These are phyloP conservation scores for Talpa occidentalis DNA, from an alignment of 2,113 vertebrate species.

Conservation along the genomic window DNA sequence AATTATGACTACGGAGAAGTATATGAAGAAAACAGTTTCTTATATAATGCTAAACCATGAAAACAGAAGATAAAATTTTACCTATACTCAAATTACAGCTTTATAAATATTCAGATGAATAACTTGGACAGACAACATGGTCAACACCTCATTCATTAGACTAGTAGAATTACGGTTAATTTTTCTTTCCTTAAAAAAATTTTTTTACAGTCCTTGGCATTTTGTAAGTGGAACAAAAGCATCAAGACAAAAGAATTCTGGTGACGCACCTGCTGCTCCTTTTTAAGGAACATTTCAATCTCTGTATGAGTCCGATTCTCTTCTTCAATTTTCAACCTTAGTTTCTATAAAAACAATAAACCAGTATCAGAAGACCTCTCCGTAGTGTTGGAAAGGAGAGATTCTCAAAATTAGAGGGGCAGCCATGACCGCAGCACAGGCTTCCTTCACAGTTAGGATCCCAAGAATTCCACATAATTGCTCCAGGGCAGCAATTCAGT, in stretches of 20 bases:
- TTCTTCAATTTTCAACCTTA: conserved; percentile 84
- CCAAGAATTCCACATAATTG: not conserved
- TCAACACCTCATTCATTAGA: not conserved
- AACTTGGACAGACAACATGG: not conserved
- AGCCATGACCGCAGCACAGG: not conserved
- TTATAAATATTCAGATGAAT: conserved; percentile 3
- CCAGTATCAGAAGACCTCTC: fast-evolving
- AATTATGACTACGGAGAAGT: conserved; percentile 21
- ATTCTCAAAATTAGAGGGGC: not conserved
- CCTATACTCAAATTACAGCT: not conserved
- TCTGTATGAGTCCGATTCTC: conserved; percentile 86
- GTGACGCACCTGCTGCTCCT: conserved; percentile 84
- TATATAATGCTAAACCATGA: conserved; percentile 11
- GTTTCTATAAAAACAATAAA: conserved; percentile 80
- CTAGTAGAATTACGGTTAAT: not conserved
- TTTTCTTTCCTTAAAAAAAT: not conserved
- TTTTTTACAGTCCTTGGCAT: not conserved
- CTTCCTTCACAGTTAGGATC: not conserved
- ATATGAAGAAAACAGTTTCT: not conserved
- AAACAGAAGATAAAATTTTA: not conserved
- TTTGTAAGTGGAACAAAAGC: not conserved
- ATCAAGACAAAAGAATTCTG: not conserved
- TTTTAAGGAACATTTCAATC: conserved; percentile 87
- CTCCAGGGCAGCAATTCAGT: not conserved
- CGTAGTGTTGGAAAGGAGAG: not conserved